Percentiles rank a stretch among this genome's conserved stretches.
Conservation (phyloP, 2,797 vertebrate genomes). For the Sebastiscus albofasciatus region DNA sequence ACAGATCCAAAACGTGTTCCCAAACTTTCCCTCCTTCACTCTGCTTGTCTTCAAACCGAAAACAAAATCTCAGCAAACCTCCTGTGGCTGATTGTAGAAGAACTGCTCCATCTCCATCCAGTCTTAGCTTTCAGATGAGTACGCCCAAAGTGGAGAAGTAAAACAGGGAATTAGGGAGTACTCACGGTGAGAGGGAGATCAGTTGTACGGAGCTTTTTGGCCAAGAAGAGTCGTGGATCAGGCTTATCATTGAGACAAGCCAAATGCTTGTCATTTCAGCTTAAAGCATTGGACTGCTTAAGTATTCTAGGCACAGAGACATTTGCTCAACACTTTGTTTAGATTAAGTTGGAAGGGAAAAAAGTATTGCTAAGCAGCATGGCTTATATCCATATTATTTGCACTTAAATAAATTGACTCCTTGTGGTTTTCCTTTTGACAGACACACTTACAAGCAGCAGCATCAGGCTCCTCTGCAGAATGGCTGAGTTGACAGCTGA, state of each 20-base stretch:
- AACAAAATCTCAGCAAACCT: background rate
- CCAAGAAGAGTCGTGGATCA: slow-evolving; percentile 53
- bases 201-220: slow-evolving; percentile 37
- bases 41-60: background rate
- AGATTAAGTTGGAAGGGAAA: slow-evolving; percentile 44
- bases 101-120: background rate
- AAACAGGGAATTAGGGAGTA: slow-evolving; percentile 66
- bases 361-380: slow-evolving; percentile 40
- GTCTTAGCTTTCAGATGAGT: slow-evolving; percentile 23
- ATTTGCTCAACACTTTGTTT: slow-evolving; percentile 62
- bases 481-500: slow-evolving; percentile 4
- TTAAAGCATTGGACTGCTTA: slow-evolving; percentile 54
- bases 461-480: background rate
- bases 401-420: slow-evolving; percentile 40
- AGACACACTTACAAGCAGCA: slow-evolving; percentile 1
- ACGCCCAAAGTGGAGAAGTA: slow-evolving; percentile 30
- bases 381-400: slow-evolving; percentile 49
- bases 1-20: background rate
- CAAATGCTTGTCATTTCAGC: slow-evolving; percentile 68
- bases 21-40: background rate
- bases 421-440: slow-evolving; percentile 10
- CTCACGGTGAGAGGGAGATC: slow-evolving; percentile 54
- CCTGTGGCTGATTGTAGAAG: slow-evolving; percentile 5
- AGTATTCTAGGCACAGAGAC: slow-evolving; percentile 52
- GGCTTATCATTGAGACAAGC: slow-evolving; percentile 62